Evolutionary conservation across 2,888 invertebrate genomes (phyloP).

Genomic region (Tipula vernalis): DNA sequence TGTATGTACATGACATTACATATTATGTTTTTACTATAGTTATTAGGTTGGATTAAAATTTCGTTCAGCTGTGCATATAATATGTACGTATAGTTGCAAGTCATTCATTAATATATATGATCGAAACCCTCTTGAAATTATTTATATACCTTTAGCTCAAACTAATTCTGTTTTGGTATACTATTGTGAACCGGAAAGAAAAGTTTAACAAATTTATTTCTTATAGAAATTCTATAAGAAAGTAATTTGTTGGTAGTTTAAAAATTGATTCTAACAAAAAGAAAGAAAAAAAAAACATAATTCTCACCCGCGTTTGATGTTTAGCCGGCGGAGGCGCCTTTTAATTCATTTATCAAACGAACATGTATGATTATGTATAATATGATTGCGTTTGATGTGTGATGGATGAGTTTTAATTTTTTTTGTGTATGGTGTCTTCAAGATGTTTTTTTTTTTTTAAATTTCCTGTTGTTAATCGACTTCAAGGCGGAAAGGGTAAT

Average conservation of each 20-base stretch:
- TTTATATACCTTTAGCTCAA: background rate
- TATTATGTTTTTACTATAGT: background rate
- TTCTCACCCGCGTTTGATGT: background rate
- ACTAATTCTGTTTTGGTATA: background rate
- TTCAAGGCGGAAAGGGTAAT: background rate
- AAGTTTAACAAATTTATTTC: background rate
- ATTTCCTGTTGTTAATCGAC: background rate
- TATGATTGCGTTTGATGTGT: background rate
- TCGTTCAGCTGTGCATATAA: background rate
- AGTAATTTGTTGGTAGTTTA: background rate
- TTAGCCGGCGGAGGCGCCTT: background rate
- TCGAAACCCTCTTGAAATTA: background rate
- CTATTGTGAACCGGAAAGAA: background rate
- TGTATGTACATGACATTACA: background rate
- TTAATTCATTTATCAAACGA: slow-evolving; percentile 4
- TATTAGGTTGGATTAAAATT: background rate
- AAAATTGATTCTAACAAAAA: background rate
- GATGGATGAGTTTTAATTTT: background rate
- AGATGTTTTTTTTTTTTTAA: background rate
- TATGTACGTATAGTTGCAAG: background rate
- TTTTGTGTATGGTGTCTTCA: background rate
- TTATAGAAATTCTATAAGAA: background rate
- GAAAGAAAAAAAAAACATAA: background rate
- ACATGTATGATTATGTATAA: background rate
- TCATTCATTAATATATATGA: background rate